Percentiles rank a stretch among this genome's conserved stretches.
Evolutionary conservation across 1,140 invertebrate genomes (phyloP).

Genomic region (Monomorium pharaonis): DNA sequence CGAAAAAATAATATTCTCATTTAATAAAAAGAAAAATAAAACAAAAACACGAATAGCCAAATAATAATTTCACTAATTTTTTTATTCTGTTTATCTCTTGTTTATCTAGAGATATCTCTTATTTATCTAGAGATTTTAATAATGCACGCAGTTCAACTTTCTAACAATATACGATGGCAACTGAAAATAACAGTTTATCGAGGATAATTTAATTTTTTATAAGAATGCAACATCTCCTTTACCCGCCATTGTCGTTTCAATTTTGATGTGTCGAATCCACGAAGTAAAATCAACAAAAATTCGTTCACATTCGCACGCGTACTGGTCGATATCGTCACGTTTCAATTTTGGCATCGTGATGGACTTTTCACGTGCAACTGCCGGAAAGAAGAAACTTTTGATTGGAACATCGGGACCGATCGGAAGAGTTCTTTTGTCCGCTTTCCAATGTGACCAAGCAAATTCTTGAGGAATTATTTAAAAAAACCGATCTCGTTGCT

Average conservation of each 20-base stretch:
- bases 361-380: slow-evolving; percentile 67
- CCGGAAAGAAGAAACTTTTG: slow-evolving; percentile 66
- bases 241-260: neutral
- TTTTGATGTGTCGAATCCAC: slow-evolving; percentile 11
- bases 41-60: neutral
- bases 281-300: slow-evolving; percentile 32
- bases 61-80: neutral
- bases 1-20: neutral
- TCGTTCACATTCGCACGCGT: slow-evolving; percentile 38
- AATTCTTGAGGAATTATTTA: slow-evolving; percentile 55
- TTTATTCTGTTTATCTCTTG: neutral
- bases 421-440: slow-evolving; percentile 63
- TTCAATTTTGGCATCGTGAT: slow-evolving; percentile 77
- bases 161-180: neutral
- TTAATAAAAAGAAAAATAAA: neutral
- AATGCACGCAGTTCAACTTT: neutral
- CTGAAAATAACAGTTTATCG: neutral
- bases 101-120: no score
- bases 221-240: neutral
- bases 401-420: slow-evolving; percentile 63
- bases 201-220: neutral
- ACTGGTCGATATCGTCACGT: slow-evolving; percentile 70
- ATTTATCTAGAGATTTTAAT: no score
- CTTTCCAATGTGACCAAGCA: slow-evolving; percentile 36
- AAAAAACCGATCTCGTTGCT: neutral